Percentiles rank a stretch among this genome's conserved stretches.
Conservation (phyloP, 2,888 invertebrate species). For the Alviniconcha strummeri region DNA sequence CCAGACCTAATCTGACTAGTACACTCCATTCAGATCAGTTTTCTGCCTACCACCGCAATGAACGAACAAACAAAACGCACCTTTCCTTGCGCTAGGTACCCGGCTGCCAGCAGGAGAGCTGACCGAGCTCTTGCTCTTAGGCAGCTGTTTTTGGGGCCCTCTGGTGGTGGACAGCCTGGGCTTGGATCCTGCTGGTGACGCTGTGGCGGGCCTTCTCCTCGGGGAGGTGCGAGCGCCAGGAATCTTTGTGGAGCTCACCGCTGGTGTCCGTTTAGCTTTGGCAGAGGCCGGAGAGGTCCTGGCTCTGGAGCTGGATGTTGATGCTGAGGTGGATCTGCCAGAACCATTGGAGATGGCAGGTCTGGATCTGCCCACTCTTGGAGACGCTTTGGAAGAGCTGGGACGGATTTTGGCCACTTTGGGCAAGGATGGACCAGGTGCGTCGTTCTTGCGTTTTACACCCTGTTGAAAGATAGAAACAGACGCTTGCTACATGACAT, state of each 20-base stretch:
- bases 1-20: neutral
- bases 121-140: neutral
- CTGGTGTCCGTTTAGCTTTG: neutral
- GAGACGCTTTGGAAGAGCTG: neutral
- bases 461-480: neutral
- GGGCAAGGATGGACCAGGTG: neutral
- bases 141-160: neutral
- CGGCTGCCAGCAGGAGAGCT: neutral
- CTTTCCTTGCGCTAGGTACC: neutral
- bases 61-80: neutral
- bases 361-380: neutral
- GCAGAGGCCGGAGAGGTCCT: neutral
- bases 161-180: neutral
- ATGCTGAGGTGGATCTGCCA: neutral
- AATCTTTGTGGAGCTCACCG: neutral
- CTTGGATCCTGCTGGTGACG: neutral
- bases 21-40: neutral
- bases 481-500: neutral
- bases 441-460: neutral
- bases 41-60: neutral
- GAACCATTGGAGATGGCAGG: conserved; percentile 4
- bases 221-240: neutral
- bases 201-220: neutral
- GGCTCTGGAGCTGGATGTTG: neutral
- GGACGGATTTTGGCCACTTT: neutral